A percentile compares a stretch with the other conserved stretches of the same genome.
Conservation (phyloP, 1,140 invertebrate species). For the Dolichoris vasculosae region DNA sequence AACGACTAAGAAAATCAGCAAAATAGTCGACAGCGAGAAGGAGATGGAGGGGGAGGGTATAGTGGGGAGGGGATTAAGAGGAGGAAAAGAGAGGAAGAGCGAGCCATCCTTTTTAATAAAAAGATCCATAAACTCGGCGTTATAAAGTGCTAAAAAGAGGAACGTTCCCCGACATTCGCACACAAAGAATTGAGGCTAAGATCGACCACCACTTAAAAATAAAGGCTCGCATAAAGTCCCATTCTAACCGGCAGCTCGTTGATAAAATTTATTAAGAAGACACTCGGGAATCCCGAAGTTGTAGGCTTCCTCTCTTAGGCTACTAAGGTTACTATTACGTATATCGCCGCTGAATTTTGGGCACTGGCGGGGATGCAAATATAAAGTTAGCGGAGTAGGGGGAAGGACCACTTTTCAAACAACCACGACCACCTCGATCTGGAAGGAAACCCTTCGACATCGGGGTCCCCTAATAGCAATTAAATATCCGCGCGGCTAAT, state of each 20-base stretch:
- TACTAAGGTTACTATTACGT: constrained; percentile 48
- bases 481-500: constrained; percentile 73
- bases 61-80: too few relatives aligned
- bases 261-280: constrained; percentile 58
- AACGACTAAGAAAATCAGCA: not conserved
- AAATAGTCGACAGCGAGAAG: constrained; percentile 55
- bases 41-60: too few relatives aligned
- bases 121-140: constrained; percentile 58
- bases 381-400: not conserved
- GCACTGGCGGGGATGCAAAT: not conserved
- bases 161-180: constrained; percentile 7
- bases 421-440: constrained; percentile 53
- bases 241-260: constrained; percentile 52
- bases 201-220: constrained; percentile 42
- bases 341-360: constrained; percentile 45
- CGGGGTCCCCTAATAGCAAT: constrained; percentile 67
- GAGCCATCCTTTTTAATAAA: constrained; percentile 63
- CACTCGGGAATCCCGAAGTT: constrained; percentile 25
- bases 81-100: too few relatives aligned
- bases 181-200: not conserved
- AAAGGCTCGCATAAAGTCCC: constrained; percentile 59
- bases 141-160: constrained; percentile 57
- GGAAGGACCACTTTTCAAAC: constrained; percentile 6
- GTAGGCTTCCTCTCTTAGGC: constrained; percentile 31
- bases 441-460: constrained; percentile 15